These are phyloP conservation scores for Actenoides hombroni DNA, from an alignment of 2,113 vertebrate genomes.

Conservation along the genomic window DNA sequence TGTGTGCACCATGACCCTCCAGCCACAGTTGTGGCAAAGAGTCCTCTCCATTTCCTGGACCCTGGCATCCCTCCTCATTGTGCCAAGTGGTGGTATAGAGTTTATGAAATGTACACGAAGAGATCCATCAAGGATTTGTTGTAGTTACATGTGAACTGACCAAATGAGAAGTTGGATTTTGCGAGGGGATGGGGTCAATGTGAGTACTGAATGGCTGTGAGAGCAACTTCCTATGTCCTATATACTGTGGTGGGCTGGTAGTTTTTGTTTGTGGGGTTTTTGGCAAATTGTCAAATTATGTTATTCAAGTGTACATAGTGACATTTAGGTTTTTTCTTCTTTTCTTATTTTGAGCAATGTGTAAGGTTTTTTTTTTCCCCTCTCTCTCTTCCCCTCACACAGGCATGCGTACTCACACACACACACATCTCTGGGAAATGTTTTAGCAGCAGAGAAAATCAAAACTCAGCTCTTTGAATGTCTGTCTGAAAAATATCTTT, in stretches of 20 bases:
- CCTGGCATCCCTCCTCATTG: neutral
- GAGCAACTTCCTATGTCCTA: neutral
- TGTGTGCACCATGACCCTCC: neutral
- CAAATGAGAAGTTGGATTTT: neutral
- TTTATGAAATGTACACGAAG: neutral
- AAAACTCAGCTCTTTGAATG: slow-evolving; percentile 17
- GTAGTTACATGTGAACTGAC: rapidly evolving
- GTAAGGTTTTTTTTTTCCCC: neutral
- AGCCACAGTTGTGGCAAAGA: neutral
- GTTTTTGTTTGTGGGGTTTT: neutral
- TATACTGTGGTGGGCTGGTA: neutral
- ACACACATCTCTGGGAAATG: neutral
- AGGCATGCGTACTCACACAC: neutral
- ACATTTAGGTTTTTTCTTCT: neutral
- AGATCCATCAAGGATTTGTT: neutral
- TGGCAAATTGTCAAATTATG: neutral
- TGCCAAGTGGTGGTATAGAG: neutral
- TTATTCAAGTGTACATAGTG: neutral
- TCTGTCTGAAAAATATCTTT: slow-evolving; percentile 18
- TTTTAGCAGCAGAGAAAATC: slow-evolving; percentile 7
- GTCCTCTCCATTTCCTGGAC: neutral
- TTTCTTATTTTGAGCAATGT: neutral
- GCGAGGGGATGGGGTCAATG: rapidly evolving
- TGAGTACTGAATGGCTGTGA: neutral
- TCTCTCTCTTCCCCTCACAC: neutral